Evolutionary conservation across 2,113 vertebrate genomes (phyloP).

Genomic region (Empidonax traillii): DNA sequence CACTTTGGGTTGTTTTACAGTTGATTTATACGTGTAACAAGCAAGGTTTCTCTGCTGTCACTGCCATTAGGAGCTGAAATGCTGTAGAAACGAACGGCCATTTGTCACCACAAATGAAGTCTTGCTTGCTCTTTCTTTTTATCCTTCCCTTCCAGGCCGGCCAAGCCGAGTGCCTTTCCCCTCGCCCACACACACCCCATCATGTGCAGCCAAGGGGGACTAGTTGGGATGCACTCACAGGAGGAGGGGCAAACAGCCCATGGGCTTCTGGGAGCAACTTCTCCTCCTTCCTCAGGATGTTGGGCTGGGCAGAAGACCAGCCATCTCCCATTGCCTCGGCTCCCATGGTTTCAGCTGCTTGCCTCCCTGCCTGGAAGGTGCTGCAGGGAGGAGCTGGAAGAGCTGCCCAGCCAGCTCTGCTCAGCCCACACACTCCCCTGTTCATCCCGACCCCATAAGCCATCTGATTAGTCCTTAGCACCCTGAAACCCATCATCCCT

Average conservation of each 20-base stretch:
- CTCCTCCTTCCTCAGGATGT: background rate
- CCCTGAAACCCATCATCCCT: background rate
- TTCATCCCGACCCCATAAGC: background rate
- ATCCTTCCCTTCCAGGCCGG: background rate
- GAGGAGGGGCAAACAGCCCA: background rate
- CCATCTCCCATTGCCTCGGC: accelerated
- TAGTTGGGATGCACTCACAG: background rate
- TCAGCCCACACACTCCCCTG: accelerated
- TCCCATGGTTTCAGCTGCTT: background rate
- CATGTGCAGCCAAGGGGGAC: background rate
- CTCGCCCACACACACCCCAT: accelerated
- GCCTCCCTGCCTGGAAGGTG: background rate
- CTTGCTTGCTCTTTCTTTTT: background rate
- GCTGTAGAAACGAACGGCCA: background rate
- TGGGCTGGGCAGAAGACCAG: background rate
- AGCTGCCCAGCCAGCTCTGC: background rate
- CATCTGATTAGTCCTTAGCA: background rate
- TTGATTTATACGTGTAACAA: slow-evolving; percentile 42
- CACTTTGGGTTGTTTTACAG: background rate
- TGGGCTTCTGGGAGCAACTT: background rate
- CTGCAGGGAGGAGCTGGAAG: background rate
- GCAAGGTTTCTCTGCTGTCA: slow-evolving; percentile 45
- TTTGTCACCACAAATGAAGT: slow-evolving; percentile 43
- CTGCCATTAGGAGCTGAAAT: slow-evolving; percentile 23
- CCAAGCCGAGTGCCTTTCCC: background rate